phyloP scores from a whole-genome alignment of 2,888 invertebrate genomes.

The Hofmannophila pseudospretella region DNA sequence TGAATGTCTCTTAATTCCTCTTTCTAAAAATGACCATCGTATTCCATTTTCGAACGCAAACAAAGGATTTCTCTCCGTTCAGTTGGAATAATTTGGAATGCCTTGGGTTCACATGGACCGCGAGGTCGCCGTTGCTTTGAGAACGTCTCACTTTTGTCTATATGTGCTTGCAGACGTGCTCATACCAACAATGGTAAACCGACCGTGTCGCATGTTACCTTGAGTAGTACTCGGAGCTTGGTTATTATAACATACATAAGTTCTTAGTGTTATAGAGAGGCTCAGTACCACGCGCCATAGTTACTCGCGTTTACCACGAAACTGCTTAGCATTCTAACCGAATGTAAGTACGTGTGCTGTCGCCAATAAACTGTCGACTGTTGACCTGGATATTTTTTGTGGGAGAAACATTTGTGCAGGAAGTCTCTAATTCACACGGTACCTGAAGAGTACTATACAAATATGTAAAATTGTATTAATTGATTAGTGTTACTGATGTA shows the following conservation, averaged over 20 bases:
- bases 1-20: too few relatives aligned
- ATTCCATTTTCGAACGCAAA: slow-evolving; percentile 31
- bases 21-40: too few relatives aligned
- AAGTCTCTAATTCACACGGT: slow-evolving; percentile 58
- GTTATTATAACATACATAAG: slow-evolving; percentile 11
- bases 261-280: slow-evolving; percentile 26
- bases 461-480: too few relatives aligned
- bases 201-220: slow-evolving; percentile 18
- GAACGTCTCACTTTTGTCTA: slow-evolving; percentile 61
- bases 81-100: slow-evolving; percentile 48
- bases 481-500: too few relatives aligned
- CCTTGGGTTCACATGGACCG: slow-evolving; percentile 49
- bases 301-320: slow-evolving; percentile 53
- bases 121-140: slow-evolving; percentile 55
- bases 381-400: slow-evolving; percentile 64
- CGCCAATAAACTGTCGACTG: slow-evolving; percentile 65
- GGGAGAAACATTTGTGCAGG: slow-evolving; percentile 34
- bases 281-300: slow-evolving; percentile 41
- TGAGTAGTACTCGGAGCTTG: not conserved
- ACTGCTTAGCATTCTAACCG: slow-evolving; percentile 72
- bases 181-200: slow-evolving; percentile 40
- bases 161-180: slow-evolving; percentile 43
- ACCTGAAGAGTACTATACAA: slow-evolving; percentile 13
- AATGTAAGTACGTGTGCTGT: slow-evolving; percentile 48
- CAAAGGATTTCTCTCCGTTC: slow-evolving; percentile 51